phyloP scores from a whole-genome alignment of 30 jellyfish, hydroid and myxozoan species.

The Aurelia aurita region DNA sequence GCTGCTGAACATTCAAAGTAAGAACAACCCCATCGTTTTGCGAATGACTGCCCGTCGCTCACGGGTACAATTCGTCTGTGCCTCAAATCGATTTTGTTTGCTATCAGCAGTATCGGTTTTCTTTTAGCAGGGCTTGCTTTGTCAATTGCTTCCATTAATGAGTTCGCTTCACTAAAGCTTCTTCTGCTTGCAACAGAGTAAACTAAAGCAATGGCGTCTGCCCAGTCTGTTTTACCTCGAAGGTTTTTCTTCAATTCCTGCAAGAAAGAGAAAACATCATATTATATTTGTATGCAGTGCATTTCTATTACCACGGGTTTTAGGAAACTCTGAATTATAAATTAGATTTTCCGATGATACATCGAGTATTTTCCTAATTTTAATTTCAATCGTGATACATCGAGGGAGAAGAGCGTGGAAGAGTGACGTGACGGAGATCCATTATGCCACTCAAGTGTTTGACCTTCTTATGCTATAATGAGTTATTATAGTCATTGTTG shows the following conservation, averaged over 20 bases:
- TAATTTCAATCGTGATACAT: no score
- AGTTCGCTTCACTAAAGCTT: constrained; percentile 49
- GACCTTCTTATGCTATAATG: no score
- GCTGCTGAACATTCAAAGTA: constrained; percentile 90
- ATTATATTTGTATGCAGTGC: no score
- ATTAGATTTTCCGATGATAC: no score
- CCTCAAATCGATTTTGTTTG: constrained; percentile 72
- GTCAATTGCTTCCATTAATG: constrained; percentile 42
- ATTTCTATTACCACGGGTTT: no score
- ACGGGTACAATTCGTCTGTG: constrained; percentile 56
- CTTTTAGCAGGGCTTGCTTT: constrained; percentile 29
- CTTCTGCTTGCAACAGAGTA: constrained; percentile 75
- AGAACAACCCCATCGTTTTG: constrained; percentile 64
- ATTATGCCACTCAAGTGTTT: no score
- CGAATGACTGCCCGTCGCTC: constrained; percentile 68
- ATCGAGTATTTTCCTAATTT: no score
- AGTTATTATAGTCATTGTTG: no score
- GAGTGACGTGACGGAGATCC: no score
- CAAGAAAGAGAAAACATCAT: neutral
- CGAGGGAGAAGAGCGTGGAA: no score
- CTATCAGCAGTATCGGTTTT: constrained; percentile 71
- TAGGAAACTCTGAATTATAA: no score
- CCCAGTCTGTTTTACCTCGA: constrained; percentile 68
- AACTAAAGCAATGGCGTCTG: constrained; percentile 79
- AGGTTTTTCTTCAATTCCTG: constrained; percentile 56